Percentiles rank a stretch among this genome's conserved stretches.
Conservation (phyloP, 2,888 invertebrate genomes). For the Conistra vaccinii region DNA sequence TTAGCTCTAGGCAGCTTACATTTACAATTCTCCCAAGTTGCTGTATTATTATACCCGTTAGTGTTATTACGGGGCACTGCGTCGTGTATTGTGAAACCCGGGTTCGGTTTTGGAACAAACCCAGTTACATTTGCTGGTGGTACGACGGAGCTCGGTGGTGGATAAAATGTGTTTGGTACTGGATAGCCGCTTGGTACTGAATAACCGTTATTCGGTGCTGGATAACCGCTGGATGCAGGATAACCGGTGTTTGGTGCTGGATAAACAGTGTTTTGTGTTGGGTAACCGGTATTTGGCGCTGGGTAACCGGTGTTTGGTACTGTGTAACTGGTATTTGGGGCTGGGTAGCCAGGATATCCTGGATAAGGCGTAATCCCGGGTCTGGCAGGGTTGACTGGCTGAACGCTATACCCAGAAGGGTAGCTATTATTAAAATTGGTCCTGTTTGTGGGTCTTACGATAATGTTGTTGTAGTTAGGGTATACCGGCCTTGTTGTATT, state of each 20-base stretch:
- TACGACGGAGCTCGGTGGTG: background rate
- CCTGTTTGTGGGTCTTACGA: background rate
- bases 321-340: background rate
- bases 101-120: background rate
- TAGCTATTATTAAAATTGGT: background rate
- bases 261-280: too few species aligned
- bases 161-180: background rate
- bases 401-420: background rate
- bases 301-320: background rate
- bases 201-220: background rate
- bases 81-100: background rate
- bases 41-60: background rate
- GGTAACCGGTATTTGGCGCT: background rate
- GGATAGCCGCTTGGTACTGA: background rate
- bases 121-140: background rate
- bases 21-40: slow-evolving; percentile 16
- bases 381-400: background rate
- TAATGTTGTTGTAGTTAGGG: background rate
- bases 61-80: background rate
- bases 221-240: too few species aligned
- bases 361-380: background rate
- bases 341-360: background rate
- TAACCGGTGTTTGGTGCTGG: too few species aligned
- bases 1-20: slow-evolving; percentile 1
- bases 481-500: background rate